Evolutionary conservation across 2,888 invertebrate species (phyloP), one percentile per base, ranked within the genome.

Genomic region (Drosophila parthenogenetica): DNA sequence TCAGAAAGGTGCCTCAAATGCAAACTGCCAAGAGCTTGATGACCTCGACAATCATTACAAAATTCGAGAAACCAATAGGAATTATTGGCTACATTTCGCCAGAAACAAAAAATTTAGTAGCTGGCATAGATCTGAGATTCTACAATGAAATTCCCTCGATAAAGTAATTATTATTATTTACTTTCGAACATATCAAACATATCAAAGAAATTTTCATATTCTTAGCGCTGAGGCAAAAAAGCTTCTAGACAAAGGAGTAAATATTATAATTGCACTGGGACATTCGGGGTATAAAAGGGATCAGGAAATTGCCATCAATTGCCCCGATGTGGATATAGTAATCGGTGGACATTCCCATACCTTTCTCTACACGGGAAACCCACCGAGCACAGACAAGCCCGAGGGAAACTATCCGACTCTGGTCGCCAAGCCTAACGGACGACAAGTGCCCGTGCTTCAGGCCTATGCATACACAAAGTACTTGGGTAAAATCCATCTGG

Each of bases 321-420:
- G 97, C 1, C 95, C 95, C 13, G 95, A 95, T 17, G 94, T 98
- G 11, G 98, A 98, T 91, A 91, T 97, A 37, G 97, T 98, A 0
- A 95, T 98, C 64, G 98, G 98, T 7, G 98, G 98, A 0, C 98
- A 98, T 89, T 96, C 97, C 0, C 96, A 98, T 90, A 97, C 98
- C 0, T 98, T 98, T 90, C 93, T 98, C 11, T 98, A 96, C 93
- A 95, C 94, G 71, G 97, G 96, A 90, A 92, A 0, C 93, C 82
- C 0, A 35, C 86, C 17, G 69, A 79, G 10, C 5, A 48, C 22
- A 14, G 53, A 69, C 0, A 42, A 69, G 32, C 71, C 87, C 0
- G 80, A 88, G 37, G 97, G 96, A 0, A 93, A 94, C 0, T 98
- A 98, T 92, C 98, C 98, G 0, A 94, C 94, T 0, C 93, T 95